Percentiles rank a stretch among this genome's conserved stretches.
Evolutionary conservation across 2,797 vertebrate species (phyloP).

Genomic region (Stomatorhinus walkeri): DNA sequence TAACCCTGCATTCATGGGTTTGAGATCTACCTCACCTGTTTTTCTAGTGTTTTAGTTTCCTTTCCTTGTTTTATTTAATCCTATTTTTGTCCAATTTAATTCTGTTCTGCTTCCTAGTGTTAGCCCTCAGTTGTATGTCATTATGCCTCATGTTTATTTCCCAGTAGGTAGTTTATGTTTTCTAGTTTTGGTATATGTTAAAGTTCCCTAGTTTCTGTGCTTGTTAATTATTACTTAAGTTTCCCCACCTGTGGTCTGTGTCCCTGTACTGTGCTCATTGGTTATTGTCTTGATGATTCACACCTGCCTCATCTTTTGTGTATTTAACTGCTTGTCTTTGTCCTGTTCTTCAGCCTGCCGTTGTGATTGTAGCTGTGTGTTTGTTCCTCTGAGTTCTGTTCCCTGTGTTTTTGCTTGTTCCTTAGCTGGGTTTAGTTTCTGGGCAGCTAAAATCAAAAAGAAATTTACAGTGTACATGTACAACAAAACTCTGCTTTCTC

Average conservation of each 20-base stretch:
- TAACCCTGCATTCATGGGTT: neutral
- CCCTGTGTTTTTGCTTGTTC: neutral
- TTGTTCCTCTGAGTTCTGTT: neutral
- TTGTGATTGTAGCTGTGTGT: neutral
- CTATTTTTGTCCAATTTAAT: neutral
- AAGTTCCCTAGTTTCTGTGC: neutral
- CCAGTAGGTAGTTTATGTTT: neutral
- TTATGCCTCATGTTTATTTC: neutral
- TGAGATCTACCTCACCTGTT: neutral
- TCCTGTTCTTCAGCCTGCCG: neutral
- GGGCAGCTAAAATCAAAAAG: neutral
- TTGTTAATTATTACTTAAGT: neutral
- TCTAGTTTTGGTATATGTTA: neutral
- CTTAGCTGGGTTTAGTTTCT: neutral
- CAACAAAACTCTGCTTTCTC: neutral
- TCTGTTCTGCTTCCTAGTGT: neutral
- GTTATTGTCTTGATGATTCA: neutral
- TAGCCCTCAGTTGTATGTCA: neutral
- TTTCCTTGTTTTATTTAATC: neutral
- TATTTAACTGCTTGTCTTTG: neutral
- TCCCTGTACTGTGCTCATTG: neutral
- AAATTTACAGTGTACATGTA: neutral
- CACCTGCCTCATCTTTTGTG: neutral
- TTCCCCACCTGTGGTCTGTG: neutral
- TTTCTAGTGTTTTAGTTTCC: neutral